Conservation (phyloP, 2,888 invertebrate genomes). For the Callinectes sapidus region DNA sequence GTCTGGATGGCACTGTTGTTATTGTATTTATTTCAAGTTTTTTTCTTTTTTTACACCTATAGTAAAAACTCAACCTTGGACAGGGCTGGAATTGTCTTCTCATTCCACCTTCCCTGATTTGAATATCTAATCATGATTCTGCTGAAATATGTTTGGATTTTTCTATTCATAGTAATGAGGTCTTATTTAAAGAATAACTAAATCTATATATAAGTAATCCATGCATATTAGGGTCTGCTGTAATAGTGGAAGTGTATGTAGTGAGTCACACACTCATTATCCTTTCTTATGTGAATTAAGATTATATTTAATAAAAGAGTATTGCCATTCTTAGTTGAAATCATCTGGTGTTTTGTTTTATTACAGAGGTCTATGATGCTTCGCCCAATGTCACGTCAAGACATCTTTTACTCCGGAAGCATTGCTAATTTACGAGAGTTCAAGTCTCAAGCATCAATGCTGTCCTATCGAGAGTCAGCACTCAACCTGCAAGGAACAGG, state of each 20-base stretch:
- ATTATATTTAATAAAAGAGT: background rate
- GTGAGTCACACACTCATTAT: too few species aligned
- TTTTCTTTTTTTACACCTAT: too few species aligned
- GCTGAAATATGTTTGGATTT: background rate
- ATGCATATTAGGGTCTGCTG: too few species aligned
- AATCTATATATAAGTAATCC: too few species aligned
- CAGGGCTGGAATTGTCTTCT: too few species aligned
- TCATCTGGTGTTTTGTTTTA: background rate
- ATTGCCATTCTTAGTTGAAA: background rate
- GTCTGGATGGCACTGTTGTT: too few species aligned
- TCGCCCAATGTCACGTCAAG: conserved; percentile 73
- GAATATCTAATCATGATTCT: background rate
- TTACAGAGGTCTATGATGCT: conserved; percentile 72
- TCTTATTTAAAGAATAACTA: too few species aligned
- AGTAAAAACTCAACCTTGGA: too few species aligned
- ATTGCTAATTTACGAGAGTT: conserved; percentile 87
- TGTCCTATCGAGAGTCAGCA: conserved; percentile 70
- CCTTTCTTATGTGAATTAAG: background rate
- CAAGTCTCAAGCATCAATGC: conserved; percentile 72
- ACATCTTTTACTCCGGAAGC: conserved; percentile 88
- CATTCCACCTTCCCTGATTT: background rate
- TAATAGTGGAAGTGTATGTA: background rate
- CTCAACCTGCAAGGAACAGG: conserved; percentile 71
- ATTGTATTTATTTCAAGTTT: too few species aligned
- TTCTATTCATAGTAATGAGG: background rate